Percentiles rank a stretch among this genome's conserved stretches.
phyloP scores from a whole-genome alignment of 2,888 invertebrate species.

The Phengaris arion region DNA sequence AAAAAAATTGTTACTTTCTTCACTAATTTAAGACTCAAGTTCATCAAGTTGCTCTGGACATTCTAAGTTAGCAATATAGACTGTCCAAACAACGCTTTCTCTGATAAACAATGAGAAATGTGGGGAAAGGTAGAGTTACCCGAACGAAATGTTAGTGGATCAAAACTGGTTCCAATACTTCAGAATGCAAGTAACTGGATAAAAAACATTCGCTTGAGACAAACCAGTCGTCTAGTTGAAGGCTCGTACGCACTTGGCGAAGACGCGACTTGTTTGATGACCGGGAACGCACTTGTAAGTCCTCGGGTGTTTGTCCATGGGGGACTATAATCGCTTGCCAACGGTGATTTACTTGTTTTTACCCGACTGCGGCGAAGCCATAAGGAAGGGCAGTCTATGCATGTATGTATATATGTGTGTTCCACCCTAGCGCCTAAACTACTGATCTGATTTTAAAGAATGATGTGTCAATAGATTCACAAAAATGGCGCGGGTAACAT shows the following conservation, averaged over 20 bases:
- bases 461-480: too few species aligned
- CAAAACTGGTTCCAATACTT: slow-evolving; percentile 73
- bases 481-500: too few species aligned
- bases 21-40: too few species aligned
- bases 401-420: too few species aligned
- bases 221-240: slow-evolving; percentile 65
- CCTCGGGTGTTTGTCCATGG: not conserved
- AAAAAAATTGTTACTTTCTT: too few species aligned
- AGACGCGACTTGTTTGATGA: not conserved
- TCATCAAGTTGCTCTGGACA: too few species aligned
- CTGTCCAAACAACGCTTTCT: slow-evolving; percentile 32
- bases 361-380: too few species aligned
- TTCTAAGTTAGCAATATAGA: not conserved
- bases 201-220: slow-evolving; percentile 70
- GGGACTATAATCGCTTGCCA: too few species aligned
- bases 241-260: slow-evolving; percentile 38
- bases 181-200: slow-evolving; percentile 77
- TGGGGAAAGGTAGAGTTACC: slow-evolving; percentile 70
- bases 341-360: too few species aligned
- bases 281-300: not conserved
- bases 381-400: too few species aligned
- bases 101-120: slow-evolving; percentile 52
- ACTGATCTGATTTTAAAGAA: too few species aligned
- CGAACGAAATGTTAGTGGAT: slow-evolving; percentile 64
- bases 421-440: too few species aligned